A percentile compares a stretch with the other conserved stretches of the same genome.
phyloP scores from a whole-genome alignment of 1,140 invertebrate species.

The Bathynomus jamesi region DNA sequence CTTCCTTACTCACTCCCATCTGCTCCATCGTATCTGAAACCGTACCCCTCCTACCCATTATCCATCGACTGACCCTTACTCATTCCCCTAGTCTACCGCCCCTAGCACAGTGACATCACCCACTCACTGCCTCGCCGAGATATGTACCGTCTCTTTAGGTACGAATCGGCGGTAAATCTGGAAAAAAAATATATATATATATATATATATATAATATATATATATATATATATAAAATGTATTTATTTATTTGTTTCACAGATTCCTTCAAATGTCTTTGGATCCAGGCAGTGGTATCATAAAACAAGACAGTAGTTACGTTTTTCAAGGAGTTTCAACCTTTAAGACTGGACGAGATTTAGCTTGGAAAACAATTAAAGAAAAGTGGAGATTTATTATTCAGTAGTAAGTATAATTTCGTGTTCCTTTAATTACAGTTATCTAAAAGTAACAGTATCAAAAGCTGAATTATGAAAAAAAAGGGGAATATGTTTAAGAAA shows the following conservation, averaged over 20 bases:
- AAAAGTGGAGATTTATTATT: not conserved
- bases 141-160: no score
- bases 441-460: not conserved
- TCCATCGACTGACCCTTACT: no score
- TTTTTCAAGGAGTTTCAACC: not conserved
- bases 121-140: no score
- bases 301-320: not conserved
- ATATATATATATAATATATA: slow-evolving; percentile 1
- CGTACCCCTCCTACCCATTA: no score
- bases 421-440: not conserved
- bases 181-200: not conserved
- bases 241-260: not conserved
- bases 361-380: not conserved
- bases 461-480: not conserved
- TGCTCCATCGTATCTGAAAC: no score
- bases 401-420: not conserved
- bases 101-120: no score
- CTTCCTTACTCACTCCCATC: no score
- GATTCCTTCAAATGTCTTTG: not conserved
- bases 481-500: no score
- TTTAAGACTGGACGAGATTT: not conserved
- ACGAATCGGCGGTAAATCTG: no score
- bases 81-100: no score
- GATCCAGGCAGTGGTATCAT: not conserved
- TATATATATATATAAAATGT: not conserved